Base-by-base conservation (phyloP, 2,888 invertebrate species). In the Chouioia cunea region DNA sequence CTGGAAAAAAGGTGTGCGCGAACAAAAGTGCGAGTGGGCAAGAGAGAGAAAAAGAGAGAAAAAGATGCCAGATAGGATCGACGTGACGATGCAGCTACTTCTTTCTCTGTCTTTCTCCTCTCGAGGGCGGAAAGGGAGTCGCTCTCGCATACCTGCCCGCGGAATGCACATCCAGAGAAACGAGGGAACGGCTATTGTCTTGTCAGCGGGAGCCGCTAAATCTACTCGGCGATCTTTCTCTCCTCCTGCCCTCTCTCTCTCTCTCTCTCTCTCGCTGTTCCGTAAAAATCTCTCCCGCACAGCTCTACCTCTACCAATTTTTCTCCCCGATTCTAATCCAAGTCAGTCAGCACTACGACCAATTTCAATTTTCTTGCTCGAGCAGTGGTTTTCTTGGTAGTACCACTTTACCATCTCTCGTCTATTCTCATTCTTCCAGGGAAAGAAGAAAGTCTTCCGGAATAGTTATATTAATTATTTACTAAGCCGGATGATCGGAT, bases 181-280 rank as follows among this genome's bases (percentile, higher is more conserved):
- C 74, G 82, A 79, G 81, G 78, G 81, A 80, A 82, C 81, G 79
- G 79, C 83, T 81, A 83, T 83, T 83, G 83, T 83, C 83, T 83
- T 83, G 83, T 83, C 83, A 83, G 80, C 80, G 78, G 79, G 80
- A 74, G 81, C 83, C 80, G 81, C 79, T 83, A 83, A 83, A 83
- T 83, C 83, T 83, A 78, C 79, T 76, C 81, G 79, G 78, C 80
- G 81, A 83, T 82, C 81, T 81, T 65, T 54, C 16, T 63, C 71
- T 70, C 52, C 65, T 57, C 48, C 23, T 59, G 50, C 43, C 48
- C 68, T 48, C 52, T 67, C 48, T 76, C 66, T 72, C 74, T 72
- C 74, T 70, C 56, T 70, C 59, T 74, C 73, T 75, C 76, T 74
- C 74, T 74, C 71, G 4, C 43, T n/a, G 20, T 4, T 48, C 14